These are phyloP conservation scores for Nasua narica DNA, from an alignment of 2,797 vertebrate genomes.

Conservation along the genomic window DNA sequence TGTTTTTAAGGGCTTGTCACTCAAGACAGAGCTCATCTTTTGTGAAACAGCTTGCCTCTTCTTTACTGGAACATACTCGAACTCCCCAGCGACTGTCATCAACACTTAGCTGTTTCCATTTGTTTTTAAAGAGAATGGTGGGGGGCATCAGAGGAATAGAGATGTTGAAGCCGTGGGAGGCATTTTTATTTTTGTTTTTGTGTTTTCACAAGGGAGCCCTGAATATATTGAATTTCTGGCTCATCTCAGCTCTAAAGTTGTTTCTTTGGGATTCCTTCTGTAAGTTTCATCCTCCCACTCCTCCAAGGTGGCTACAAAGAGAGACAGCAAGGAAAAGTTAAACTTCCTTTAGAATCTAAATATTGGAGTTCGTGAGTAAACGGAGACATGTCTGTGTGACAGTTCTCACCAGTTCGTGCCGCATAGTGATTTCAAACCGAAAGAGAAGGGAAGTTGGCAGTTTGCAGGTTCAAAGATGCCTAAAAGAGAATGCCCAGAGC, in stretches of 20 bases:
- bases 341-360: slow-evolving; percentile 65
- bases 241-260: neutral
- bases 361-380: slow-evolving; percentile 64
- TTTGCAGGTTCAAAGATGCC: neutral
- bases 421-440: slow-evolving; percentile 32
- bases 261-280: neutral
- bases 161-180: neutral
- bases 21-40: slow-evolving; percentile 21
- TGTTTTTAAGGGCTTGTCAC: slow-evolving; percentile 50
- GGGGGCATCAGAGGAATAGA: slow-evolving; percentile 28
- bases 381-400: slow-evolving; percentile 50
- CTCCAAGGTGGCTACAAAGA: slow-evolving; percentile 21
- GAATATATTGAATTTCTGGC: slow-evolving; percentile 43
- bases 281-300: neutral
- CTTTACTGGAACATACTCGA: neutral
- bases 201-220: slow-evolving; percentile 61
- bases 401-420: slow-evolving; percentile 16
- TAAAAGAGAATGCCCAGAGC: neutral
- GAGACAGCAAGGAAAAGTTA: slow-evolving; percentile 12
- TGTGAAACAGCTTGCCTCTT: slow-evolving; percentile 16
- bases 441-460: neutral
- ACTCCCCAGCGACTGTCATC: neutral
- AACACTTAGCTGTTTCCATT: slow-evolving; percentile 40
- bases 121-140: slow-evolving; percentile 55
- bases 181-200: slow-evolving; percentile 56